phyloP scores from a whole-genome alignment of 2,888 invertebrate genomes.

The Cremastinae sp. region DNA sequence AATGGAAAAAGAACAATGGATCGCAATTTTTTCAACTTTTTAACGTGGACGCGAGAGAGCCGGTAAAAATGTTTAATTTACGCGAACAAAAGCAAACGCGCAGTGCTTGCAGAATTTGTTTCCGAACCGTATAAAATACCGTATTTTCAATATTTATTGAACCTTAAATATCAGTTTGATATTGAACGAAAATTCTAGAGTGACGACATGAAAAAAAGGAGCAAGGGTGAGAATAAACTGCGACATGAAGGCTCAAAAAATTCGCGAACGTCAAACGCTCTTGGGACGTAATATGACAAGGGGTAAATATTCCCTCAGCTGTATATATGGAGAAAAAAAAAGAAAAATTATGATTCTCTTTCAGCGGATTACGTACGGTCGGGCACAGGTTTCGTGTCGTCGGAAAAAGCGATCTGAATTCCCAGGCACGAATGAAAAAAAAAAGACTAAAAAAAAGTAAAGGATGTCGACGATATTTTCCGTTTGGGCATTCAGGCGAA shows the following conservation, averaged over 20 bases:
- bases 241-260: neutral
- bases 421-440: conserved; percentile 38
- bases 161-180: too few relatives aligned
- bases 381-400: conserved; percentile 42
- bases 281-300: conserved; percentile 33
- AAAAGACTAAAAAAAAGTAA: conserved; percentile 3
- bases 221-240: conserved; percentile 13
- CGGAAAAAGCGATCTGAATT: conserved; percentile 57
- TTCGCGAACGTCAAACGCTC: conserved; percentile 46
- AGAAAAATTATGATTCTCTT: neutral
- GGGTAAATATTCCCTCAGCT: conserved; percentile 36
- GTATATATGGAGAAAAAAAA: neutral
- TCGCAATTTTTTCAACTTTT: too few relatives aligned
- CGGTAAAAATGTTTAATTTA: too few relatives aligned
- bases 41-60: too few relatives aligned
- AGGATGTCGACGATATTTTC: conserved; percentile 53
- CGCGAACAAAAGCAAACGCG: too few relatives aligned
- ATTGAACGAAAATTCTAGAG: too few relatives aligned
- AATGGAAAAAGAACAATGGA: too few relatives aligned
- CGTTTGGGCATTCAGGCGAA: conserved; percentile 57
- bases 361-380: conserved; percentile 22
- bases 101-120: too few relatives aligned
- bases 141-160: too few relatives aligned
- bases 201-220: conserved; percentile 19
- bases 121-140: too few relatives aligned